phyloP scores from a whole-genome alignment of 1,140 invertebrate genomes.

The Cydia splendana region DNA sequence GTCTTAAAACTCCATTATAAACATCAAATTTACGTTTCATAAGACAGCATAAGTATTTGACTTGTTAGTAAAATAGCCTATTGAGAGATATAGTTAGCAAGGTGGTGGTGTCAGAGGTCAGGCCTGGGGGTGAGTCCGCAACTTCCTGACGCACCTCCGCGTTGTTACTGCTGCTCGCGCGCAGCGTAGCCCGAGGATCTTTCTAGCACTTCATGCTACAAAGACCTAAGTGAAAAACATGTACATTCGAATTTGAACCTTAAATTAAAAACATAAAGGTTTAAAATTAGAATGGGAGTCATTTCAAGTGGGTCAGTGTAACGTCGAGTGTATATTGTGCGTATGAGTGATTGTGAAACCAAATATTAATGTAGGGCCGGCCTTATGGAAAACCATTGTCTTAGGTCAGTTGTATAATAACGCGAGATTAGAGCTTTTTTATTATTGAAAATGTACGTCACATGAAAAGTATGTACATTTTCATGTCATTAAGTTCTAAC shows the following conservation, averaged over 20 bases:
- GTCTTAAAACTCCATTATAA: no score
- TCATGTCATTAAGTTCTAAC: no score
- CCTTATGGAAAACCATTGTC: not conserved
- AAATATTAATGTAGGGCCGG: not conserved
- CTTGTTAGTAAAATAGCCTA: not conserved
- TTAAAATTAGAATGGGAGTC: not conserved
- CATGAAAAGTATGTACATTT: no score
- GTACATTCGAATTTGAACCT: not conserved
- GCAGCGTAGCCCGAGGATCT: not conserved
- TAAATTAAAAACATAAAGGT: not conserved
- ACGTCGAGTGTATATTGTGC: not conserved
- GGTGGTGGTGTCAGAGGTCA: slow-evolving; percentile 14
- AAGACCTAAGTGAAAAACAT: not conserved
- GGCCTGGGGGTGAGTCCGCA: not conserved
- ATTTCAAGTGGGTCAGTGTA: not conserved
- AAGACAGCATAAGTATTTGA: no score
- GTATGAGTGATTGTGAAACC: not conserved
- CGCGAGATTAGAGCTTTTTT: no score
- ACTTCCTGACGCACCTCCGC: slow-evolving; percentile 25
- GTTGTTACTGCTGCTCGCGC: not conserved
- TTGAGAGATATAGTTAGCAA: slow-evolving; percentile 3
- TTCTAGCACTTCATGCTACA: not conserved
- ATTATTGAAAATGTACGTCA: no score
- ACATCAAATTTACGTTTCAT: no score
- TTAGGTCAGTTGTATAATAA: not conserved